Conservation (phyloP, 1,140 invertebrate species). For the Arion vulgaris region DNA sequence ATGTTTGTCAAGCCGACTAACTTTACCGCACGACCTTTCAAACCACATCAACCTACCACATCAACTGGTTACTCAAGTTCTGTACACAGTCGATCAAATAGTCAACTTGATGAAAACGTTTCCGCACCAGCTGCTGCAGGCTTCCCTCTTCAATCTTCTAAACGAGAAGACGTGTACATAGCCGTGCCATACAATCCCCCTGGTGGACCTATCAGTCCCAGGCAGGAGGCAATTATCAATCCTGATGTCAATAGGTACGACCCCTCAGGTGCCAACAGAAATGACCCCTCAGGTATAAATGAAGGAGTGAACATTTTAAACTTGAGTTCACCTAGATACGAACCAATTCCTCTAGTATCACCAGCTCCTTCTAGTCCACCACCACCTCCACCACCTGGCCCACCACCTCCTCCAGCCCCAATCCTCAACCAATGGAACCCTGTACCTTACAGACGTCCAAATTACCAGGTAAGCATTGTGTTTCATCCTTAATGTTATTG, state of each 20-base stretch:
- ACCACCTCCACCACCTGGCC: slow-evolving; percentile 59
- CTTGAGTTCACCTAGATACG: slow-evolving; percentile 16
- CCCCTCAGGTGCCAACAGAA: background rate
- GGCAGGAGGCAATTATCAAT: background rate
- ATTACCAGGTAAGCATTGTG: slow-evolving; percentile 20
- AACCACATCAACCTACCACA: background rate
- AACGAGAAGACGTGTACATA: background rate
- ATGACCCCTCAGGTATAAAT: slow-evolving; percentile 23
- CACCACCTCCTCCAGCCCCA: slow-evolving; percentile 43
- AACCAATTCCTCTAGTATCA: slow-evolving; percentile 42
- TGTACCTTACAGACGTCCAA: slow-evolving; percentile 24
- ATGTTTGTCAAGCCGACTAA: background rate
- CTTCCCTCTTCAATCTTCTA: slow-evolving; percentile 35
- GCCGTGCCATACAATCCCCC: slow-evolving; percentile 22
- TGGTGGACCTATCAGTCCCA: slow-evolving; percentile 18
- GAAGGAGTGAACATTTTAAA: slow-evolving; percentile 24
- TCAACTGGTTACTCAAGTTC: background rate
- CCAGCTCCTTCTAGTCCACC: slow-evolving; percentile 46
- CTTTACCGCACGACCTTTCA: slow-evolving; percentile 14
- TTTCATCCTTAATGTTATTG: too few relatives aligned
- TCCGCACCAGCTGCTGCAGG: background rate
- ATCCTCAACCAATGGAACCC: slow-evolving; percentile 23
- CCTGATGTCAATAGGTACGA: background rate
- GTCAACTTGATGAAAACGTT: background rate
- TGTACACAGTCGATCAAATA: background rate